Evolutionary conservation across 2,797 vertebrate genomes (phyloP), one percentile per base, ranked within the genome.

Genomic region (Aratinga solstitialis): DNA sequence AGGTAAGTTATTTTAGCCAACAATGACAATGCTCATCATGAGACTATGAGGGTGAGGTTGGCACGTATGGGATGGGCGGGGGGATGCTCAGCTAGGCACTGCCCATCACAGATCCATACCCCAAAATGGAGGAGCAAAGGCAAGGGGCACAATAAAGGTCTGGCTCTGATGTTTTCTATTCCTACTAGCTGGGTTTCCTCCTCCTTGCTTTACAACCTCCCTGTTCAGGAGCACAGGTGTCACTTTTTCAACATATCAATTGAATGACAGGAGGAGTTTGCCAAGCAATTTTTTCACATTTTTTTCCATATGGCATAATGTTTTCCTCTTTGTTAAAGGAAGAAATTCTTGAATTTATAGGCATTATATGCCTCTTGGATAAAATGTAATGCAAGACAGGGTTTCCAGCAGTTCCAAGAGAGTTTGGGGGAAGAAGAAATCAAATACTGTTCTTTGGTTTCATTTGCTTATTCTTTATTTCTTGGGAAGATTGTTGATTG

Each of bases 41-140:
- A 23, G 34, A 53, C 27, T 23, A 29, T 0, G 10, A 40, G 21
- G 18, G 23, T 42, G 34, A 75, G 51, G 58, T 22, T 59, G 50
- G 38, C 51, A 13, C 16, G 38, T 9, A 20, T 17, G 27, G 40
- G 22, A 13, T 3, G 20, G 18, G 34, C 1, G 0, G 27, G 22
- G 21, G 9, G 38, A 32, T 47, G 53, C 26, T 50, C 26, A 32
- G 13, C 58, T 47, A 58, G 53, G 74, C 53, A 40, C 17, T 74
- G 53, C 36, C n/a, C 8, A 21, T 36, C 69, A 51, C 48, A 65
- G 29, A 53, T 26, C 34, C 50, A 20, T 2, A 43, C 7, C 26
- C 30, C 45, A 62, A 10, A 54, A 17, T 38, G 27, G 51, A 61
- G 43, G 53, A 11, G 5, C 30, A 3, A 9, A 40, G 10, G 30